phyloP scores from a whole-genome alignment of 2,797 vertebrate genomes.

The Cuculus canorus region DNA sequence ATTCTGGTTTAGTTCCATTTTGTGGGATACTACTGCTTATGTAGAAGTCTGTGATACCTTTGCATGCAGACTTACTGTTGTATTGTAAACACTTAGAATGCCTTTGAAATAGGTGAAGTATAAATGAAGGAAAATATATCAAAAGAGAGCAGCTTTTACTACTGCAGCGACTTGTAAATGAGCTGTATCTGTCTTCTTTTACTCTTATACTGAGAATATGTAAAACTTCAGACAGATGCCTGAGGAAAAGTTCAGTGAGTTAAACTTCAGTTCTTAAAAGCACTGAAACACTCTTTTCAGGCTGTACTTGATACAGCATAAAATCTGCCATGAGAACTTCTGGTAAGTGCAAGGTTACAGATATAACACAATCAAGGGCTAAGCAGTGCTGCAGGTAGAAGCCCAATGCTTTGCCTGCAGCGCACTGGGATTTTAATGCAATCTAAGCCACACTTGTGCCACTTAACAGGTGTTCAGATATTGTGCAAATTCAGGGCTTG shows the following conservation, averaged over 20 bases:
- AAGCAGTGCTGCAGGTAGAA: background rate
- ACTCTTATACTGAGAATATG: constrained; percentile 1
- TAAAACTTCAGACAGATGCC: constrained; percentile 23
- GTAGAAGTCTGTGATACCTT: too few relatives aligned
- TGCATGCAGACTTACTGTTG: background rate
- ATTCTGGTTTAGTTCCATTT: background rate
- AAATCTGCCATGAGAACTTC: background rate
- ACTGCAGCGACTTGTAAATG: background rate
- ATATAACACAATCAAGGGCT: background rate
- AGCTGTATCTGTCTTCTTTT: background rate
- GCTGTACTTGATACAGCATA: background rate
- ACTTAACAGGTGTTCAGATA: background rate
- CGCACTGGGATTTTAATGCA: background rate
- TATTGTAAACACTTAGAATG: background rate
- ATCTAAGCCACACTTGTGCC: background rate
- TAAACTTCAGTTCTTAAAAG: background rate
- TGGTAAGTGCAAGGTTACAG: constrained; percentile 22
- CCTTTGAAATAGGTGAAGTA: background rate
- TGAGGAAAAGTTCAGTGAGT: constrained; percentile 17
- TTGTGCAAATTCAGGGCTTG: background rate
- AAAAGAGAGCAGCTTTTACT: background rate
- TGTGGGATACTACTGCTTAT: background rate
- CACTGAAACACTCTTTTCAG: constrained; percentile 6
- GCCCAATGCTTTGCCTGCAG: background rate
- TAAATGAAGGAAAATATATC: background rate